Evolutionary conservation across 1,140 invertebrate genomes (phyloP), one percentile per base, ranked within the genome.

Genomic region (Macrobrachium nipponense): DNA sequence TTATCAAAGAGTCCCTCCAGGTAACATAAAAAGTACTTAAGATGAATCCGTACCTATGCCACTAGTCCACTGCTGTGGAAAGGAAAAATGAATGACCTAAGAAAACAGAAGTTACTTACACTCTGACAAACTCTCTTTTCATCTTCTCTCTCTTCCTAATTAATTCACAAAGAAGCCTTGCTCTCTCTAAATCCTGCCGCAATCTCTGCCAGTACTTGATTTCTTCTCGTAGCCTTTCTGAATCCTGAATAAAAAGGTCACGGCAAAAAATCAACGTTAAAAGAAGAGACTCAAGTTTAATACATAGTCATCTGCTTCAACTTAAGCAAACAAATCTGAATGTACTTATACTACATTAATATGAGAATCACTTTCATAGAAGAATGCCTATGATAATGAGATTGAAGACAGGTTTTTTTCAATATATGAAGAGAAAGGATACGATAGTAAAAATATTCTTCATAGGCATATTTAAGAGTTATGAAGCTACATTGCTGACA

Each of bases 161-260:
- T 81, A 99, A 92, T 91, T 99, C 98, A 90, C 98, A 98, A 0
- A 99, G 92, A 23, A 99, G 92, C 89, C 98, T 93, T 7, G 97
- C 97, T 86, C 97, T 93, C 91, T 99, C 98, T 66, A 99, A 92
- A 91, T 99, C 98, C 90, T 99, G 98, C 10, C 98, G 93, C 88
- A 99, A 92, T 89, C 97, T 95, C 90, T 98, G 96, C 96, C 97
- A 98, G 90, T 98, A 98, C 90, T 98, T 98, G 0, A 98, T 92
- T 90, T 99, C 97, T 66, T 95, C 94, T 36, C 83, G 75, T 43
- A 85, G 62, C 18, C 81, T 66, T 11, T 88, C 87, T 15, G 86
- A 76, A 27, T 83, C 80, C 86, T 82, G 75, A 27, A 12, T 27
- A 58, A 61, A 44, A 78, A 14, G n/a, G 7, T 12, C 20, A 81